Evolutionary conservation across 2,113 vertebrate species (phyloP).

Genomic region (Colossoma macropomum): DNA sequence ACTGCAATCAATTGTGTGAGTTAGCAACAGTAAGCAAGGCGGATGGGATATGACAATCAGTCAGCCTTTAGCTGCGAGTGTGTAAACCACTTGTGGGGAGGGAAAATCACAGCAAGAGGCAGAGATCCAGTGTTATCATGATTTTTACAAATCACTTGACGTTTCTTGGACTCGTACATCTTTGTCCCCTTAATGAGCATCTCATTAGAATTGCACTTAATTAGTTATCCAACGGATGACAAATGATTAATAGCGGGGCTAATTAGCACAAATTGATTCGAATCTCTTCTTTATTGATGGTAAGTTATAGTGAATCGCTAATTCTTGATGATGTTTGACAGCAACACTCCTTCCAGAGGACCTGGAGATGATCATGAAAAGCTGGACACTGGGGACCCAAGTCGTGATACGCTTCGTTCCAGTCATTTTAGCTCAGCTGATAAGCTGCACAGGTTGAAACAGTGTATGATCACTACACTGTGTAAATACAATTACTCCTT

Average conservation of each 20-base stretch:
- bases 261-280: slow-evolving; percentile 53
- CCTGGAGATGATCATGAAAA: too few species aligned
- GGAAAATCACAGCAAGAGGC: not conserved
- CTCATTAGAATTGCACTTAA: slow-evolving; percentile 66
- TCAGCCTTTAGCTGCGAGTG: not conserved
- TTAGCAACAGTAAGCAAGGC: slow-evolving; percentile 1
- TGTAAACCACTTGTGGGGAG: not conserved
- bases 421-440: not conserved
- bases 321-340: not conserved
- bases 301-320: not conserved
- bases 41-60: not conserved
- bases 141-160: slow-evolving; percentile 40
- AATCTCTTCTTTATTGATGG: slow-evolving; percentile 57
- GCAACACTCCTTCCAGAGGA: not conserved
- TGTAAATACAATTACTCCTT: not conserved
- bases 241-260: slow-evolving; percentile 58
- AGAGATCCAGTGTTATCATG: slow-evolving; percentile 22
- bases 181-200: slow-evolving; percentile 65
- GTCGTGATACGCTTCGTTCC: not conserved
- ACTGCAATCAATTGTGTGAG: not conserved
- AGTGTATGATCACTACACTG: not conserved
- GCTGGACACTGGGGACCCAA: not conserved
- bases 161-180: slow-evolving; percentile 57
- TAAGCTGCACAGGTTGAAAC: too few species aligned
- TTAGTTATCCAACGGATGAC: slow-evolving; percentile 56